These are phyloP conservation scores for Atherinosoma microstoma DNA, from an alignment of 2,797 vertebrate genomes.

Conservation along the genomic window DNA sequence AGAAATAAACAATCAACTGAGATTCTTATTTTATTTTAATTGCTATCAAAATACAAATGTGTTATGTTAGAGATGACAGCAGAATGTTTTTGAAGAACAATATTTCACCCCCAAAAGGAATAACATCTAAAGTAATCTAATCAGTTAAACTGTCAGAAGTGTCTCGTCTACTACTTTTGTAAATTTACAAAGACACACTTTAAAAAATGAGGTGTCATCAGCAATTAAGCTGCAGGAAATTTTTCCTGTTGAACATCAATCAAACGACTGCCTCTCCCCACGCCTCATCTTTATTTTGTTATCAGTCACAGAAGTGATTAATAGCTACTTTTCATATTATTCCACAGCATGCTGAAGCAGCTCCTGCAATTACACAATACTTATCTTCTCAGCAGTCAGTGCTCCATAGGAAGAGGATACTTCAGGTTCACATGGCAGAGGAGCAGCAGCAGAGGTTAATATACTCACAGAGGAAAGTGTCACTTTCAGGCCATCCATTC, in stretches of 20 bases:
- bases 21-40: too few relatives aligned
- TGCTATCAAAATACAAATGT: too few relatives aligned
- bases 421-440: constrained; percentile 45
- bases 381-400: constrained; percentile 63
- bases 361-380: constrained; percentile 69
- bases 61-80: too few relatives aligned
- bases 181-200: constrained; percentile 1
- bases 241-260: constrained; percentile 62
- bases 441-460: constrained; percentile 52
- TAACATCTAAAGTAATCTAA: not conserved
- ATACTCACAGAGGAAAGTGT: constrained; percentile 45
- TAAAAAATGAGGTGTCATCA: constrained; percentile 30
- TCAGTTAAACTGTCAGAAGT: constrained; percentile 36
- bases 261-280: constrained; percentile 57
- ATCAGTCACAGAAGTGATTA: constrained; percentile 83
- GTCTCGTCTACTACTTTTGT: not conserved
- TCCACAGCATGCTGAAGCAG: constrained; percentile 71
- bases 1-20: too few relatives aligned
- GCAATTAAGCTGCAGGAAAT: constrained; percentile 31
- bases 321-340: constrained; percentile 80
- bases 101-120: too few relatives aligned
- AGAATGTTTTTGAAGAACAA: too few relatives aligned
- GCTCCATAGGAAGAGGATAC: constrained; percentile 52
- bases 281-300: constrained; percentile 71
- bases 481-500: constrained; percentile 35